Evolutionary conservation across 2,888 invertebrate genomes (phyloP).

Genomic region (Phalera bucephala): DNA sequence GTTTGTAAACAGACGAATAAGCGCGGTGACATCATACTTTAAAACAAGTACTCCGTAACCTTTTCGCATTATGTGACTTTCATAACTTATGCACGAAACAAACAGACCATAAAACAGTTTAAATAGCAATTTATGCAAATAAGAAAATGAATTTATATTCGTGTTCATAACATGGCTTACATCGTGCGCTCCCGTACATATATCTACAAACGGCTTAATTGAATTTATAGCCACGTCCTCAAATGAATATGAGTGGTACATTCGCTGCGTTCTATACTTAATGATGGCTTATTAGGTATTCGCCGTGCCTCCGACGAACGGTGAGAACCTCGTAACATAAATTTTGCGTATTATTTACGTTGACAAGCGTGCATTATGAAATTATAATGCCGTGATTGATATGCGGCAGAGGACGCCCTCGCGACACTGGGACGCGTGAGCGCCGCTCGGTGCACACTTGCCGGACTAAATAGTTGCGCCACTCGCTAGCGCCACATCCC

Average conservation of each 20-base stretch:
- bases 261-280: constrained; percentile 46
- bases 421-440: constrained; percentile 61
- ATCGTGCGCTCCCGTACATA: constrained; percentile 42
- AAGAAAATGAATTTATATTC: constrained; percentile 59
- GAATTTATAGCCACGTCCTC: constrained; percentile 78
- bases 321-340: constrained; percentile 83
- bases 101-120: constrained; percentile 56
- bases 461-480: constrained; percentile 38
- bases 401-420: constrained; percentile 54
- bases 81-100: constrained; percentile 39
- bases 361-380: constrained; percentile 80
- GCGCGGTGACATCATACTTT: not conserved
- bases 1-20: too few relatives aligned
- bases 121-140: constrained; percentile 64
- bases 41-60: not conserved
- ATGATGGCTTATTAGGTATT: constrained; percentile 71
- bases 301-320: constrained; percentile 64
- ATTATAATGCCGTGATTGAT: constrained; percentile 76
- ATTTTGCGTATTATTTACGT: constrained; percentile 82
- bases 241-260: constrained; percentile 75
- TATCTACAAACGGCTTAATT: constrained; percentile 64
- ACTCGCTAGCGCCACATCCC: constrained; percentile 24
- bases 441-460: constrained; percentile 24
- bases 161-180: constrained; percentile 59
- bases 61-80: constrained; percentile 16